These are phyloP conservation scores for Agelaius phoeniceus DNA, from an alignment of 2,113 vertebrate genomes.

Conservation along the genomic window DNA sequence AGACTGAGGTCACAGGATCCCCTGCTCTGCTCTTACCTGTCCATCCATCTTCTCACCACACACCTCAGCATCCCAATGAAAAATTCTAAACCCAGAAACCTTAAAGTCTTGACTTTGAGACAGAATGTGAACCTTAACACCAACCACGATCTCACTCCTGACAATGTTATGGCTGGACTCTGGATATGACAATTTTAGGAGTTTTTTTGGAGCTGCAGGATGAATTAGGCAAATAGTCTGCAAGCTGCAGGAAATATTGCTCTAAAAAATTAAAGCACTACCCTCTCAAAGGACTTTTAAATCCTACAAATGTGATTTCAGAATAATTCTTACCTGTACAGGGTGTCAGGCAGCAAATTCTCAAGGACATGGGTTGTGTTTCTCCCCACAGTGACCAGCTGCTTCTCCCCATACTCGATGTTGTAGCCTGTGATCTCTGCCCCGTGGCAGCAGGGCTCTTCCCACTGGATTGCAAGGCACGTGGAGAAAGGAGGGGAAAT, in stretches of 20 bases:
- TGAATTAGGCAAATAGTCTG: background rate
- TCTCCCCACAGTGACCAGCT: constrained; percentile 68
- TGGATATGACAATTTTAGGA: background rate
- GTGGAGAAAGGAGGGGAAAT: constrained; percentile 59
- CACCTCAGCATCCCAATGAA: background rate
- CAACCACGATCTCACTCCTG: accelerated
- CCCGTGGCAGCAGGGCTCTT: constrained; percentile 79
- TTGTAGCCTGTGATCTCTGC: constrained; percentile 81
- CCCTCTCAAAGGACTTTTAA: background rate
- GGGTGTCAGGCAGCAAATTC: constrained; percentile 79
- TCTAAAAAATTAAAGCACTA: background rate
- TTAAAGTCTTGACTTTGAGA: background rate
- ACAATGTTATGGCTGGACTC: accelerated
- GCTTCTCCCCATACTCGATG: constrained; percentile 81
- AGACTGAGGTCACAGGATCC: background rate
- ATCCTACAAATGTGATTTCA: background rate
- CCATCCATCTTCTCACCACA: background rate
- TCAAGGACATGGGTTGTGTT: constrained; percentile 75
- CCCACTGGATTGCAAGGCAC: constrained; percentile 81
- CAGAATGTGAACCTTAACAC: background rate
- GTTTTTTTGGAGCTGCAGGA: background rate
- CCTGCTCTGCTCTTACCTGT: background rate
- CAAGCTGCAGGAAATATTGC: background rate
- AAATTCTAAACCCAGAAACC: background rate
- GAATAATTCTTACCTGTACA: constrained; percentile 73